phyloP scores from a whole-genome alignment of 2,113 vertebrate species.

The Indri indri region DNA sequence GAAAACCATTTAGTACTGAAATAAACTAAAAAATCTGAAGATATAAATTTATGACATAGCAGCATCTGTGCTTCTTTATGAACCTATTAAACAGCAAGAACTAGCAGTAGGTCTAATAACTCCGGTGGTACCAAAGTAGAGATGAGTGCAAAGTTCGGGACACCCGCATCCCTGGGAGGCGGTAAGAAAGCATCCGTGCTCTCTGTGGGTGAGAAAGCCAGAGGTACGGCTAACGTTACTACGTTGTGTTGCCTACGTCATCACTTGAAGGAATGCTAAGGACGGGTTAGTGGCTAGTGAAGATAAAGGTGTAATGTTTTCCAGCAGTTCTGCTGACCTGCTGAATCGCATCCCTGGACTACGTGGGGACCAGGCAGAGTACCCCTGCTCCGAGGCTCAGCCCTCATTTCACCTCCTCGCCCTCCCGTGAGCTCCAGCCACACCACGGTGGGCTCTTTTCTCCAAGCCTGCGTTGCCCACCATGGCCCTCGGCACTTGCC shows the following conservation, averaged over 20 bases:
- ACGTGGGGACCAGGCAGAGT: background rate
- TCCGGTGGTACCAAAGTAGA: rapidly evolving
- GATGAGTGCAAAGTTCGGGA: rapidly evolving
- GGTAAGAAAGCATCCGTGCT: background rate
- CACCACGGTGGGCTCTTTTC: background rate
- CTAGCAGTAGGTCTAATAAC: background rate
- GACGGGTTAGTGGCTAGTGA: rapidly evolving
- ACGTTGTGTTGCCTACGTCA: rapidly evolving
- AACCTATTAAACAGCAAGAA: background rate
- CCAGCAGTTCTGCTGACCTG: background rate
- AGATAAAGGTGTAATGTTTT: background rate
- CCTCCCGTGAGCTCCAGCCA: rapidly evolving
- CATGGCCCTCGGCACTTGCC: background rate
- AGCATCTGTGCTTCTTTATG: background rate
- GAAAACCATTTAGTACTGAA: background rate
- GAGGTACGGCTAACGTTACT: rapidly evolving
- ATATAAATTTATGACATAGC: background rate
- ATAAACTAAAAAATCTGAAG: background rate
- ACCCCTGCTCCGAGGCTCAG: rapidly evolving
- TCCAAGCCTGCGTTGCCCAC: background rate
- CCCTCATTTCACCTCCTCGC: background rate
- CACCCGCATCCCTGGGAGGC: rapidly evolving
- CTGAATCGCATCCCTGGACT: background rate
- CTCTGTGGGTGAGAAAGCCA: background rate
- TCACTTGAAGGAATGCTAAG: background rate